These are phyloP conservation scores for Gallinago undulata DNA, from an alignment of 2,113 vertebrate species.

Conservation along the genomic window DNA sequence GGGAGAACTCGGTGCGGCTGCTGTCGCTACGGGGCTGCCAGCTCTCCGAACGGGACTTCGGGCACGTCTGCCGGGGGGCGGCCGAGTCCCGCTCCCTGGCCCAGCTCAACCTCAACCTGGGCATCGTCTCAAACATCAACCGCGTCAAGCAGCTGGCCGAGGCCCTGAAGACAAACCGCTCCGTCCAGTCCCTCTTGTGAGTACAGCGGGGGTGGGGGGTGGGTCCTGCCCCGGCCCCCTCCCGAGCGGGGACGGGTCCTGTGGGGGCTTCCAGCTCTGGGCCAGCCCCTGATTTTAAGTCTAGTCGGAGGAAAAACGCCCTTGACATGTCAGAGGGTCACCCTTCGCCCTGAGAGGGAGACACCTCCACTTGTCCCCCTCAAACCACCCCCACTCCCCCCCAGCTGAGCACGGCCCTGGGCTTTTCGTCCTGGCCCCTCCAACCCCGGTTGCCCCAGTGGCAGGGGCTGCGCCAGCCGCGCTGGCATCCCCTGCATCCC, in stretches of 20 bases:
- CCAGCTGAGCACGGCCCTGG: neutral
- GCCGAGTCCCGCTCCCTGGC: slow-evolving; percentile 86
- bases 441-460: neutral
- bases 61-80: slow-evolving; percentile 87
- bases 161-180: slow-evolving; percentile 88
- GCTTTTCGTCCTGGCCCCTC: neutral
- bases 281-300: neutral
- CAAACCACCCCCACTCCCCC: too few species aligned
- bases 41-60: slow-evolving; percentile 91
- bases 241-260: neutral
- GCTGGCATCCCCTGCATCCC: neutral
- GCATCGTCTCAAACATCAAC: slow-evolving; percentile 85
- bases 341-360: neutral
- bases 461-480: neutral
- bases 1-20: slow-evolving; percentile 88
- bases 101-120: slow-evolving; percentile 95
- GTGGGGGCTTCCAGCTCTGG: neutral
- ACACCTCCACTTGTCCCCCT: neutral
- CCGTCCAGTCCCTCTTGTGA: slow-evolving; percentile 96
- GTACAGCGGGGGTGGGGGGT: slow-evolving; percentile 42
- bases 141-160: slow-evolving; percentile 89
- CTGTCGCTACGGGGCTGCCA: slow-evolving; percentile 92
- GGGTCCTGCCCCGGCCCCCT: neutral
- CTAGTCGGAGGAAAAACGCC: neutral
- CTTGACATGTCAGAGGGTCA: neutral